phyloP scores from a whole-genome alignment of 2,888 invertebrate species.

The Drosophila conformis region DNA sequence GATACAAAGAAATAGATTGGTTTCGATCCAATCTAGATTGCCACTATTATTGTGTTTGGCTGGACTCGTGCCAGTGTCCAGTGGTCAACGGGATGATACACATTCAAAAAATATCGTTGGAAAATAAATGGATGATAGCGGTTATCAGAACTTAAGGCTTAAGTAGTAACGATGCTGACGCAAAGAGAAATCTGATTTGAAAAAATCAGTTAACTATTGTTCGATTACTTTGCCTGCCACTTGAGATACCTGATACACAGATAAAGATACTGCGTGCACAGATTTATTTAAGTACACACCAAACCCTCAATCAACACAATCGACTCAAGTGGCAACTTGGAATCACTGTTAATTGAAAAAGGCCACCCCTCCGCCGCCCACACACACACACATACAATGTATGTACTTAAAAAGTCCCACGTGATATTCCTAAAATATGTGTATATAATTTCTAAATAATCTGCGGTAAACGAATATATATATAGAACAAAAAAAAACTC shows the following conservation, averaged over 20 bases:
- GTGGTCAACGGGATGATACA: constrained; percentile 28
- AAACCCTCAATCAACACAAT: constrained; percentile 15
- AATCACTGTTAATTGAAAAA: constrained; percentile 3
- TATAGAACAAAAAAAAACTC: too few relatives aligned
- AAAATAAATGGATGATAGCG: constrained; percentile 40
- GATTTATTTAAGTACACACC: constrained; percentile 14
- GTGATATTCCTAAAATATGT: constrained; percentile 19
- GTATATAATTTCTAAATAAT: constrained; percentile 1
- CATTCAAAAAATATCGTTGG: background rate
- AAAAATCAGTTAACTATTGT: constrained; percentile 20
- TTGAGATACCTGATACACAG: constrained; percentile 40
- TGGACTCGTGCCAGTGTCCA: background rate
- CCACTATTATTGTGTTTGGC: background rate
- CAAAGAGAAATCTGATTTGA: constrained; percentile 37
- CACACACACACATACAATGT: background rate
- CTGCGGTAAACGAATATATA: background rate
- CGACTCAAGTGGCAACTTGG: constrained; percentile 30
- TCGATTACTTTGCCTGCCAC: constrained; percentile 27
- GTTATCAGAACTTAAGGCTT: constrained; percentile 37
- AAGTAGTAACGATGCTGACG: constrained; percentile 55
- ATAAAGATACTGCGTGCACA: constrained; percentile 44
- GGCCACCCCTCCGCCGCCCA: background rate
- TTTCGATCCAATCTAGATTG: background rate
- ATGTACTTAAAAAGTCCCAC: constrained; percentile 22
- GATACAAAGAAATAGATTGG: background rate